These are phyloP conservation scores for Trididemnum nubilum DNA, from an alignment of 23 tunicate genomes.

Conservation along the genomic window DNA sequence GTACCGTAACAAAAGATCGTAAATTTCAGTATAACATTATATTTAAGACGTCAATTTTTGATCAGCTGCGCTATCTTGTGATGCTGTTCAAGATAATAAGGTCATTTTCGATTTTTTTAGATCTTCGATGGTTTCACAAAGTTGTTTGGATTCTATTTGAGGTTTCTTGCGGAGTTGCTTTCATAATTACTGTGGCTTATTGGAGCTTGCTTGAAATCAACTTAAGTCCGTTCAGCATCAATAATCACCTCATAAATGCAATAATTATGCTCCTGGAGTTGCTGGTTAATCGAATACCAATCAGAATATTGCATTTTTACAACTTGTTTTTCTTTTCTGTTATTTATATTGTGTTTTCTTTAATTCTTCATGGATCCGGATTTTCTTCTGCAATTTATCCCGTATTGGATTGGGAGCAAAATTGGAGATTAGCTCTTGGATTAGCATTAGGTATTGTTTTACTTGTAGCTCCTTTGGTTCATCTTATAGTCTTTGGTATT, in stretches of 20 bases:
- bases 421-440: conserved; percentile 21
- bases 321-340: conserved; percentile 9
- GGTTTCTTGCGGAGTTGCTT: conserved; percentile 18
- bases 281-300: conserved; percentile 14
- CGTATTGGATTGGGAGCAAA: conserved; percentile 38
- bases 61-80: too few relatives aligned
- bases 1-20: too few relatives aligned
- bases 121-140: conserved; percentile 54
- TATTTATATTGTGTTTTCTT: conserved; percentile 25
- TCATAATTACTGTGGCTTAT: conserved; percentile 28
- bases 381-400: conserved; percentile 42
- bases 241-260: conserved; percentile 29
- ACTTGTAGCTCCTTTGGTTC: conserved; percentile 17
- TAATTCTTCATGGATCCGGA: conserved; percentile 31
- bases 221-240: conserved; percentile 19
- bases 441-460: conserved; percentile 13
- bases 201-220: neutral
- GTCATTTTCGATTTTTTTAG: too few relatives aligned
- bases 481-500: conserved; percentile 14
- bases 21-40: too few relatives aligned
- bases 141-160: conserved; percentile 28
- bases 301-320: conserved; percentile 39
- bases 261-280: conserved; percentile 34
- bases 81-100: too few relatives aligned
- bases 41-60: too few relatives aligned